phyloP scores from a whole-genome alignment of 2,797 vertebrate genomes.

The Alectoris magna region DNA sequence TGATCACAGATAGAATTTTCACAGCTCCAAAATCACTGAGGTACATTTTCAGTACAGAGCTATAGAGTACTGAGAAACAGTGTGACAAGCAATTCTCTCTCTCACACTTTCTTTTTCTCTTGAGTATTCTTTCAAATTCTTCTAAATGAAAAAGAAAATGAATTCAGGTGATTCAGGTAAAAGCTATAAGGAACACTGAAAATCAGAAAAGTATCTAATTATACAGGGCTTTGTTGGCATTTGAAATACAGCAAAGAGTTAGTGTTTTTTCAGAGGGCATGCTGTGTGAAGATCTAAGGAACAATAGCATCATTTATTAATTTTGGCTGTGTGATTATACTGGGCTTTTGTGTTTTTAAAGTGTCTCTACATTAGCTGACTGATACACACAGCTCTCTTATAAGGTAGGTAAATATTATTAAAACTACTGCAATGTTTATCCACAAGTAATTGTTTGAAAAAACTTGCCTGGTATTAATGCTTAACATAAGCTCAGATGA shows the following conservation, averaged over 20 bases:
- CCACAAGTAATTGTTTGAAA: neutral
- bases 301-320: neutral
- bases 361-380: neutral
- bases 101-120: neutral
- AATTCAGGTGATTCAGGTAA: neutral
- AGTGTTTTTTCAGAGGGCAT: neutral
- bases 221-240: neutral
- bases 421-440: neutral
- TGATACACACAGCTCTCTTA: neutral
- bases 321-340: neutral
- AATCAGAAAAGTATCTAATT: conserved; percentile 35
- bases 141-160: neutral
- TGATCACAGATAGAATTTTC: conserved; percentile 36
- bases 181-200: neutral
- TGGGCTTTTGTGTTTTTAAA: conserved; percentile 14
- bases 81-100: neutral
- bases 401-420: conserved; percentile 9
- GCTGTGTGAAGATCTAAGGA: conserved; percentile 22
- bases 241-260: neutral
- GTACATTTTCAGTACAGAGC: neutral
- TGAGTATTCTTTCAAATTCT: neutral
- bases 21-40: neutral
- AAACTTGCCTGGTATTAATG: neutral
- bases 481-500: neutral
- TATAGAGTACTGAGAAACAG: neutral